These are phyloP conservation scores for Scaptomyza montana DNA, from an alignment of 1,140 invertebrate species.

Conservation along the genomic window DNA sequence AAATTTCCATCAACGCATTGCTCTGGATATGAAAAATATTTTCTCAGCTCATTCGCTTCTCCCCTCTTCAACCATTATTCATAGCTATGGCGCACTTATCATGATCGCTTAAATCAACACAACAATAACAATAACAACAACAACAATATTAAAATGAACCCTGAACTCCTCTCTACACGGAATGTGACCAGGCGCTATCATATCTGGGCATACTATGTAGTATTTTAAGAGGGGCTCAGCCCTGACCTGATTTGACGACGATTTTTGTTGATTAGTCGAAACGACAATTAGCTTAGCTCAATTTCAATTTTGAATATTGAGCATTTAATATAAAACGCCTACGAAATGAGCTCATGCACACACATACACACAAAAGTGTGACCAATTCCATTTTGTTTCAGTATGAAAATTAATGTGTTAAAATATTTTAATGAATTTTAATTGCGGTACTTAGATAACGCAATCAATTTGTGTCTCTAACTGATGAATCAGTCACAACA, in stretches of 20 bases:
- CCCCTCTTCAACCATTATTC: conserved; percentile 7
- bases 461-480: conserved; percentile 53
- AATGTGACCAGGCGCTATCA: too few species aligned
- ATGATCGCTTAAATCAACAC: too few species aligned
- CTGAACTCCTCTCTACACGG: conserved; percentile 38
- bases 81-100: conserved; percentile 22
- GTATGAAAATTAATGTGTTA: conserved; percentile 43
- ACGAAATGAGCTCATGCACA: conserved; percentile 46
- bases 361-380: background rate
- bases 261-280: background rate
- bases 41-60: background rate
- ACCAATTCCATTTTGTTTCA: background rate
- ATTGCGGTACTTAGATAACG: conserved; percentile 71
- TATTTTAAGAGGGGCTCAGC: background rate
- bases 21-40: conserved; percentile 15
- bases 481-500: conserved; percentile 54
- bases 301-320: conserved; percentile 4
- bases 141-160: conserved; percentile 22
- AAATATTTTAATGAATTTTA: conserved; percentile 73
- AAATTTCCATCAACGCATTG: conserved; percentile 39
- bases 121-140: too few species aligned
- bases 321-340: conserved; percentile 18
- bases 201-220: conserved; percentile 29
- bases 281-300: background rate
- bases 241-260: conserved; percentile 37